A percentile compares a stretch with the other conserved stretches of the same genome.
phyloP scores from a whole-genome alignment of 2,888 invertebrate genomes.

The Megaustenia siamemsis region DNA sequence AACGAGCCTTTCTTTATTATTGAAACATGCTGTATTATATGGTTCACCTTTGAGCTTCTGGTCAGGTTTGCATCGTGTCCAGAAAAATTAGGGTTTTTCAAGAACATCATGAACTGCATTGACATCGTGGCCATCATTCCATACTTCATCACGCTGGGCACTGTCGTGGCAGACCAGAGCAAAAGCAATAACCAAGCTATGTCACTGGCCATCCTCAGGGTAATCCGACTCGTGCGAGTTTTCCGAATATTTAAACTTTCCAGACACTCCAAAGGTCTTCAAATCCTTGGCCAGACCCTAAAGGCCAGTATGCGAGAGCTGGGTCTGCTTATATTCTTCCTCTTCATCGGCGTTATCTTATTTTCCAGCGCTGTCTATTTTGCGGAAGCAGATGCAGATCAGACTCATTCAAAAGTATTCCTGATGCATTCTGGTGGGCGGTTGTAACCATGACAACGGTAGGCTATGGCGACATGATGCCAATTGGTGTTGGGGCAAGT shows the following conservation, averaged over 20 bases:
- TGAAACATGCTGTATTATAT: slow-evolving; percentile 99
- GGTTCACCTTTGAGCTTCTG: slow-evolving; percentile 97
- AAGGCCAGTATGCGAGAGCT: slow-evolving; percentile 99
- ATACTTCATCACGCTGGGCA: slow-evolving; percentile 99
- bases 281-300: slow-evolving; percentile 98
- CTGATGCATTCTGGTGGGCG: slow-evolving; percentile 96
- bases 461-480: slow-evolving; percentile 99
- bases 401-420: slow-evolving; percentile 96
- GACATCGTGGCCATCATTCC: slow-evolving; percentile 99
- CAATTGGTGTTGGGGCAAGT: slow-evolving; percentile 97
- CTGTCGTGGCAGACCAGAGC: slow-evolving; percentile 95
- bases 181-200: slow-evolving; percentile 79
- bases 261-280: slow-evolving; percentile 99
- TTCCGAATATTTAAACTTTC: slow-evolving; percentile 99
- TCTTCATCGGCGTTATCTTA: slow-evolving; percentile 98
- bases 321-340: slow-evolving; percentile 99
- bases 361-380: slow-evolving; percentile 97
- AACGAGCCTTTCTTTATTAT: slow-evolving; percentile 99
- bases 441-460: slow-evolving; percentile 98
- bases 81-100: slow-evolving; percentile 98
- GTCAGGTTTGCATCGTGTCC: slow-evolving; percentile 99
- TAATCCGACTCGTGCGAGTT: slow-evolving; percentile 98
- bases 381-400: slow-evolving; percentile 94
- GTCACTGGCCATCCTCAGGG: slow-evolving; percentile 94
- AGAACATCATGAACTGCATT: slow-evolving; percentile 99